These are phyloP conservation scores for Arvicanthis niloticus DNA, from an alignment of 2,113 vertebrate genomes.

Conservation along the genomic window DNA sequence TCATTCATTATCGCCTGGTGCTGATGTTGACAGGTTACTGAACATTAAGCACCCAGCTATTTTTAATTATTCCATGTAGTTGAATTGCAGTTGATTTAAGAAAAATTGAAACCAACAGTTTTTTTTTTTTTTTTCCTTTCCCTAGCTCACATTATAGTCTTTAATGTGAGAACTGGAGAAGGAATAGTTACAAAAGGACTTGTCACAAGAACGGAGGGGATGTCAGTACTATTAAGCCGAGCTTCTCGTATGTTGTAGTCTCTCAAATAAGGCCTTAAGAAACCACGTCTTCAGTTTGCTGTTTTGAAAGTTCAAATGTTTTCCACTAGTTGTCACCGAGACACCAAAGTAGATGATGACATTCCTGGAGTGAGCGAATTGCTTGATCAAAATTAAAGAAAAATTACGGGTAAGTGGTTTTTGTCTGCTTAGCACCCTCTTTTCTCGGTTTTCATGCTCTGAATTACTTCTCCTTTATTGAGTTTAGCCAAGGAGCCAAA, in stretches of 20 bases:
- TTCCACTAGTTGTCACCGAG: conserved; percentile 45
- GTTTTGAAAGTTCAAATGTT: conserved; percentile 34
- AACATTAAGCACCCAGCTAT: conserved; percentile 55
- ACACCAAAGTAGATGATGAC: conserved; percentile 48
- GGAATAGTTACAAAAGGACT: conserved; percentile 28
- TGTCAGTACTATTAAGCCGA: not conserved
- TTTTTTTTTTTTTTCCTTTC: conserved; percentile 4
- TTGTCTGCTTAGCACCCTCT: conserved; percentile 8
- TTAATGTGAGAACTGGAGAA: conserved; percentile 44
- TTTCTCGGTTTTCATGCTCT: conserved; percentile 62
- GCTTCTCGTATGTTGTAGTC: conserved; percentile 43
- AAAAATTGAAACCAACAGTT: conserved; percentile 59
- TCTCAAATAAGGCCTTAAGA: conserved; percentile 61
- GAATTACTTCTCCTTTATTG: conserved; percentile 59
- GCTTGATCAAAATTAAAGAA: conserved; percentile 71
- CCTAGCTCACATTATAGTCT: not conserved
- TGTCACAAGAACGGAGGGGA: not conserved
- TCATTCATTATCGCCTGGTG: conserved; percentile 9
- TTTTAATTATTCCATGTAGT: conserved; percentile 73
- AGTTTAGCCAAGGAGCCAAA: conserved; percentile 61
- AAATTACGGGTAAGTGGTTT: conserved; percentile 69
- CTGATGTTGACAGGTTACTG: conserved; percentile 1
- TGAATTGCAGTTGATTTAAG: conserved; percentile 59
- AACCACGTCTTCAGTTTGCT: conserved; percentile 54
- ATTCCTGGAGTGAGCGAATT: conserved; percentile 68